Evolutionary conservation across 2,797 vertebrate species (phyloP).

Genomic region (Molossus alvarezi): DNA sequence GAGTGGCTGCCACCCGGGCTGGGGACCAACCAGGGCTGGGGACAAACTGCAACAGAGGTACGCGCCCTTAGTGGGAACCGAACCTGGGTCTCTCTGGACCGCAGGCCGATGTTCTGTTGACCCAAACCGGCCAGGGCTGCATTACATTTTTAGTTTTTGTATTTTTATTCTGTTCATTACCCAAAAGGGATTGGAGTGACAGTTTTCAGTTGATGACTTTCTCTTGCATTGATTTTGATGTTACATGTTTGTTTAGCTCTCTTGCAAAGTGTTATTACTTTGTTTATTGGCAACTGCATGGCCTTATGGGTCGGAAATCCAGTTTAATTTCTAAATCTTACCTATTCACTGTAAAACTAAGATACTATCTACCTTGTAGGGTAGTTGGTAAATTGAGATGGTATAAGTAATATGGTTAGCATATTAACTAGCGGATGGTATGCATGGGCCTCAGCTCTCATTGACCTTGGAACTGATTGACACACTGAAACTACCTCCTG

Average conservation of each 20-base stretch:
- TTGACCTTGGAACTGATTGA: conserved; percentile 8
- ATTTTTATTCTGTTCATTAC: conserved; percentile 54
- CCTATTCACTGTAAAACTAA: conserved; percentile 40
- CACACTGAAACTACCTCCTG: not conserved
- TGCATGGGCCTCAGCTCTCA: not conserved
- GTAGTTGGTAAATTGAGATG: not conserved
- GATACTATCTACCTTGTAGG: not conserved
- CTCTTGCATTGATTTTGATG: conserved; percentile 53
- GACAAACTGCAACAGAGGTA: too few relatives aligned
- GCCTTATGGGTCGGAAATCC: conserved; percentile 3
- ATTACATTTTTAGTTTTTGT: conserved; percentile 36
- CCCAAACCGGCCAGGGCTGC: too few relatives aligned
- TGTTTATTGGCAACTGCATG: not conserved
- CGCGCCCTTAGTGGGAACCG: too few relatives aligned
- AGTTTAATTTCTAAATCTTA: conserved; percentile 33
- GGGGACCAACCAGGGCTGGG: too few relatives aligned
- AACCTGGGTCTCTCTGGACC: too few relatives aligned
- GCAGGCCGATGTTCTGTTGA: too few relatives aligned
- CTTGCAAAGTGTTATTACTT: not conserved
- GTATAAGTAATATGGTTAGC: not conserved
- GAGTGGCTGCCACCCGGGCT: too few relatives aligned
- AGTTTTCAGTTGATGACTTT: conserved; percentile 1
- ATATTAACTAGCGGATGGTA: not conserved
- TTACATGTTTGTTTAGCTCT: conserved; percentile 25
- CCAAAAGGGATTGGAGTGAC: not conserved